A percentile compares a stretch with the other conserved stretches of the same genome.
These are phyloP conservation scores for Tiphia femorata DNA, from an alignment of 2,888 invertebrate genomes.

Conservation along the genomic window DNA sequence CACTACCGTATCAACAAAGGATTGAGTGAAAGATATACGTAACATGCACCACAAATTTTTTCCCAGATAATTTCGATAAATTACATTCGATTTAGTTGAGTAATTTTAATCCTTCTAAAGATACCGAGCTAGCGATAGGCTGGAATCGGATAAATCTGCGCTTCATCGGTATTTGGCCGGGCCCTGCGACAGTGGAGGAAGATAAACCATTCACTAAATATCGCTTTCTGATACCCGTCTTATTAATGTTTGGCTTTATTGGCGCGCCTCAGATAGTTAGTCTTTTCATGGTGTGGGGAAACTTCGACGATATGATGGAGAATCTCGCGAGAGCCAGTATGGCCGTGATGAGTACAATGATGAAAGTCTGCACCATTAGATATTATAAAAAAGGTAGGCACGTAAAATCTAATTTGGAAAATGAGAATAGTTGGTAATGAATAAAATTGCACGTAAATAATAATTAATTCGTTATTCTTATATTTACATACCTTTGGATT, in stretches of 20 bases:
- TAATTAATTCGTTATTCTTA: not conserved
- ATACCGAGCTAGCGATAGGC: conserved; percentile 38
- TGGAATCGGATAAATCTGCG: conserved; percentile 46
- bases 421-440: not conserved
- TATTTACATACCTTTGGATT: not conserved
- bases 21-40: too few species aligned
- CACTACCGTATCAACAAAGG: too few species aligned
- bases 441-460: not conserved
- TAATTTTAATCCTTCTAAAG: too few species aligned
- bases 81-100: too few species aligned
- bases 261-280: conserved; percentile 27
- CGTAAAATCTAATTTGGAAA: too few species aligned
- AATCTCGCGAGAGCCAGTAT: conserved; percentile 45
- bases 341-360: conserved; percentile 20
- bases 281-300: conserved; percentile 26
- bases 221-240: conserved; percentile 4
- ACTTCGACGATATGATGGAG: conserved; percentile 42
- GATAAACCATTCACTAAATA: conserved; percentile 26
- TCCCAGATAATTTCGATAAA: too few species aligned
- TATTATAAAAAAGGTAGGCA: conserved; percentile 26
- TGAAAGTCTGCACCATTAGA: conserved; percentile 23
- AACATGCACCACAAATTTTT: too few species aligned
- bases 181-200: conserved; percentile 3
- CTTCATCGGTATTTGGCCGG: conserved; percentile 50
- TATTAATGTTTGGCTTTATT: conserved; percentile 23